Conservation (phyloP, 2,113 vertebrate genomes). For the Clarias batrachus region DNA sequence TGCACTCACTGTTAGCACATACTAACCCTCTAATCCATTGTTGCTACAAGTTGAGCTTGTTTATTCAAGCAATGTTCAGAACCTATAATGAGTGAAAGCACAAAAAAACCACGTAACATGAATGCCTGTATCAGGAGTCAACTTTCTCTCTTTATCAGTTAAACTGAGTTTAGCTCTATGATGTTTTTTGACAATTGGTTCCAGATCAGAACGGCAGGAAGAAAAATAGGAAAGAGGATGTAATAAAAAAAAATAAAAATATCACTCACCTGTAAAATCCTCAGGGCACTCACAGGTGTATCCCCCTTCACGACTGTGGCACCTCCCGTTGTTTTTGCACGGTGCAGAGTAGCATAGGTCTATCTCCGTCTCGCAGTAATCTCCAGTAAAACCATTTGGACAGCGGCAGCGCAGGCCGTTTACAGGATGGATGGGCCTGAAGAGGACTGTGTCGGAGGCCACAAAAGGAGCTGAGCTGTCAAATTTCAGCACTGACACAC, state of each 20-base stretch:
- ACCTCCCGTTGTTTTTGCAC: slow-evolving; percentile 75
- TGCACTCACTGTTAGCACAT: background rate
- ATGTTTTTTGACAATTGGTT: background rate
- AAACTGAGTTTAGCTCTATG: background rate
- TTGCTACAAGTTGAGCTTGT: background rate
- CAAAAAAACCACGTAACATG: background rate
- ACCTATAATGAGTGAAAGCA: background rate
- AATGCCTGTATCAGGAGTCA: background rate
- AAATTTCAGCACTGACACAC: slow-evolving; percentile 81
- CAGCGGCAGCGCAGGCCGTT: slow-evolving; percentile 83
- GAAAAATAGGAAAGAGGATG: background rate
- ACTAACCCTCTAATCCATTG: slow-evolving; percentile 7
- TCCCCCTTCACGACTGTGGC: slow-evolving; percentile 82
- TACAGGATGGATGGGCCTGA: slow-evolving; percentile 85
- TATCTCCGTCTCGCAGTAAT: slow-evolving; percentile 86
- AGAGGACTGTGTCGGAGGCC: slow-evolving; percentile 80
- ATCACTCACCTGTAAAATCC: slow-evolving; percentile 79
- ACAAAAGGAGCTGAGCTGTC: slow-evolving; percentile 84
- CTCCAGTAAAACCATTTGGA: slow-evolving; percentile 80
- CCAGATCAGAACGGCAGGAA: background rate
- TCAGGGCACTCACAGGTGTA: slow-evolving; percentile 81
- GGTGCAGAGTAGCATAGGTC: slow-evolving; percentile 87
- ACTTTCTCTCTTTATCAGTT: background rate
- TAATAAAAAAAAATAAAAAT: background rate
- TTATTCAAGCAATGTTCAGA: background rate